Base-by-base conservation (phyloP, 2,113 vertebrate genomes). In the Ctenodactylus gundi region DNA sequence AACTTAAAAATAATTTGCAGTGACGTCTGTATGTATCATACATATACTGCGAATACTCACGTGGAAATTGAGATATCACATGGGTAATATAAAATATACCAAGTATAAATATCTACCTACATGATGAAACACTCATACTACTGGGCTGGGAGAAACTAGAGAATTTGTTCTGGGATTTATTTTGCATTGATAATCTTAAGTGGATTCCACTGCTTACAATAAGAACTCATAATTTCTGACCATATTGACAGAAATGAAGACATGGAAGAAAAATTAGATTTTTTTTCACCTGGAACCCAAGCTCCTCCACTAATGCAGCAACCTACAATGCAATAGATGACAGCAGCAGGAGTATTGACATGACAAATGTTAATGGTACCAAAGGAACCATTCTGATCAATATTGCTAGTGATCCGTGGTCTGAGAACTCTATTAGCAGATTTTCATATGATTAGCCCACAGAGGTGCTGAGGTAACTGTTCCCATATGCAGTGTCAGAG, bases 361-460 rank as follows among this genome's bases (percentile, higher is more conserved):
- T 20, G 60, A 95, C 87, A 89, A 87, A 73, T 91, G 88, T 55
- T 95, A 94, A 97, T 97, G 94, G 92, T 96, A 97, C 93, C 91
- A 96, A 91, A 96, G 96, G 94, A 97, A 51, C 85, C n/a, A 9
- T 96, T 96, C 76, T 88, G 97, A 97, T 96, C 95, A 96, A 95
- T 98, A 96, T 85, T 96, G 86, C 85, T 93, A 97, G 96, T 0
- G 89, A 98, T 97, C 90, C 90, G 78, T 94, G 96, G 84, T 95
- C 94, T 78, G 92, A 97, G 84, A 92, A 94, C 81, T 97, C 82
- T 95, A 87, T 97, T 92, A 95, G 91, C n/a, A 75, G 65, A 64
- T 77, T 86, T 76, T 95, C 95, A 93, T 90, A 7, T 88, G 76
- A 95, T 97, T 94, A 96, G 65, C 57, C 0, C 4, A 85, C 80